These are phyloP conservation scores for Glyphotaelius pellucidus DNA, from an alignment of 2,888 invertebrate genomes.

Conservation along the genomic window DNA sequence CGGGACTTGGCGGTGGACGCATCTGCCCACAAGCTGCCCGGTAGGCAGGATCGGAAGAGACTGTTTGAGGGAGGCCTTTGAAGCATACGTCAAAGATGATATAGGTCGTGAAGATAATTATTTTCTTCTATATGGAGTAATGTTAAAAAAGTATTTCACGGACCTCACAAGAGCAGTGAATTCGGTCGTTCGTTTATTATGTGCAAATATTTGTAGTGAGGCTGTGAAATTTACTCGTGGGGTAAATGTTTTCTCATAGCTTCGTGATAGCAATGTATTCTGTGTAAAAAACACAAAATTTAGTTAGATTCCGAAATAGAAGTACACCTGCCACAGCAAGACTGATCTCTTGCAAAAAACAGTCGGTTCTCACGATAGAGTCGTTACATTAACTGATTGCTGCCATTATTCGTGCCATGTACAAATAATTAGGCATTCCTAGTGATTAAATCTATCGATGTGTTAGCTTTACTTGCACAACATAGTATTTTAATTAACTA, in stretches of 20 bases:
- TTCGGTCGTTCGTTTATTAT: not conserved
- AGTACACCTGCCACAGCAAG: not conserved
- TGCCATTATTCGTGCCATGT: not conserved
- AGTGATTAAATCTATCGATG: not conserved
- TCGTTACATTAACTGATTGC: slow-evolving; percentile 18
- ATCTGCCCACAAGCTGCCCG: no score
- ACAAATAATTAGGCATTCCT: not conserved
- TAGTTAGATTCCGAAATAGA: not conserved
- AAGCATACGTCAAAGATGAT: no score
- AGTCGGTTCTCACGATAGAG: slow-evolving; percentile 8
- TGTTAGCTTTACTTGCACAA: not conserved
- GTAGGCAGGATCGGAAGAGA: no score
- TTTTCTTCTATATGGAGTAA: no score
- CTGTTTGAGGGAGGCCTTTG: no score
- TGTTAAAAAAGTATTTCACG: not conserved
- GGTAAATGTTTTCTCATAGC: not conserved
- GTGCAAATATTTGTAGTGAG: not conserved
- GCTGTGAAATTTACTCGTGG: not conserved
- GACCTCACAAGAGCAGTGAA: not conserved
- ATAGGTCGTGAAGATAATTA: no score
- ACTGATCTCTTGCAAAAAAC: not conserved
- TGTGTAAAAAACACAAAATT: not conserved
- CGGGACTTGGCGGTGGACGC: no score
- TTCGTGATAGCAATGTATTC: not conserved
- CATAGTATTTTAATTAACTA: not conserved